Evolutionary conservation across 2,797 vertebrate genomes (phyloP), one percentile per base, ranked within the genome.

Genomic region (Perodicticus potto): DNA sequence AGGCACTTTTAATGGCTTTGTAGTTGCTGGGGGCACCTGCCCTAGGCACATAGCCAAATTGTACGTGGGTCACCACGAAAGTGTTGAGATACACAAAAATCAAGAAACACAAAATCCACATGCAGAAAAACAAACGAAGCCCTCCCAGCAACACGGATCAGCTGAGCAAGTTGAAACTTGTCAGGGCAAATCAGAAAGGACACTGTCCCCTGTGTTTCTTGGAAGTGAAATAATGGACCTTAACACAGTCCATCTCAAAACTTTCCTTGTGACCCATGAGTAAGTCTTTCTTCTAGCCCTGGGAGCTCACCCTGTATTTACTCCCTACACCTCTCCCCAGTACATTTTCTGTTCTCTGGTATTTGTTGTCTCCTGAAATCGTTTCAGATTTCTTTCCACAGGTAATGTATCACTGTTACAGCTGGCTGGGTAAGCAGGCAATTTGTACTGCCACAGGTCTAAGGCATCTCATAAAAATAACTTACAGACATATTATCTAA

Each of bases 401-500:
- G 63, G 74, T 80, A 86, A n/a, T 83, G 22, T 14, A 34, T 73
- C 29, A 63, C 8, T 43, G 67, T 95, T 95, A 96, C 2, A 84
- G 59, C 57, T 89, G 65, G 13, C 49, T 72, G 43, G n/a, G 19
- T 53, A 80, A 74, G 25, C 14, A 32, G 65, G 37, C 1, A 2
- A 49, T 91, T 57, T 89, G 91, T 69, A 82, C 19, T 73, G 84
- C 27, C 29, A 80, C 8, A 65, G 63, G 17, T 83, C 78, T 72
- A 70, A 95, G 90, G 29, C 37, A 59, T 69, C 43, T 92, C 49
- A 45, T 87, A 85, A 87, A 94, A 90, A 91, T 29, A 88, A 67
- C 22, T 40, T 73, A 76, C 5, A 74, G 43, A 37, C 84, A 53
- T 59, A 76, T 92, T 65, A 78, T 86, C 61, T 85, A 92, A 89